phyloP scores from a whole-genome alignment of 2,797 vertebrate species.

The Mus minutoides region DNA sequence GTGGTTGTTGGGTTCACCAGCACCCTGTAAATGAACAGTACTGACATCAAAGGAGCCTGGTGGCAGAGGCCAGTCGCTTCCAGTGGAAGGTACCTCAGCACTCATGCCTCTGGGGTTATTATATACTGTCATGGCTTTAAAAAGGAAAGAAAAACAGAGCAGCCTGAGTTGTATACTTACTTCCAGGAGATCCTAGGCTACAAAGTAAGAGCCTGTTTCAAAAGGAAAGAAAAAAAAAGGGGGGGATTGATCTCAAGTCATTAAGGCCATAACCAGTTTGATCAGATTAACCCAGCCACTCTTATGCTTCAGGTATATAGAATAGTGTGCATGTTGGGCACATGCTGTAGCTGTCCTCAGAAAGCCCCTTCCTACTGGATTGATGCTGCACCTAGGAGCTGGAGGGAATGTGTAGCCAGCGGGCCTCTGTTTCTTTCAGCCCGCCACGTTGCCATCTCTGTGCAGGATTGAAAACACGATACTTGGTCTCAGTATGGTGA shows the following conservation, averaged over 20 bases:
- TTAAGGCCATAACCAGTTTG: neutral
- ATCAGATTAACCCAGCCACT: neutral
- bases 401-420: neutral
- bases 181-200: neutral
- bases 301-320: neutral
- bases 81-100: neutral
- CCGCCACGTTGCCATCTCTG: neutral
- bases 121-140: neutral
- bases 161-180: neutral
- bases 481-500: conserved; percentile 35
- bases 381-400: neutral
- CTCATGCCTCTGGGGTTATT: neutral
- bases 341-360: neutral
- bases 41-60: neutral
- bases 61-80: neutral
- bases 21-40: neutral
- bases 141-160: neutral
- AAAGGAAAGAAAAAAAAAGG: neutral
- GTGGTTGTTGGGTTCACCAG: neutral
- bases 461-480: conserved; percentile 3
- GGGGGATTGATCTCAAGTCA: neutral
- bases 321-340: neutral
- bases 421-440: neutral
- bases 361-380: no score
- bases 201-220: neutral